These are phyloP conservation scores for Pyrgus malvae DNA, from an alignment of 2,888 invertebrate genomes.

Conservation along the genomic window DNA sequence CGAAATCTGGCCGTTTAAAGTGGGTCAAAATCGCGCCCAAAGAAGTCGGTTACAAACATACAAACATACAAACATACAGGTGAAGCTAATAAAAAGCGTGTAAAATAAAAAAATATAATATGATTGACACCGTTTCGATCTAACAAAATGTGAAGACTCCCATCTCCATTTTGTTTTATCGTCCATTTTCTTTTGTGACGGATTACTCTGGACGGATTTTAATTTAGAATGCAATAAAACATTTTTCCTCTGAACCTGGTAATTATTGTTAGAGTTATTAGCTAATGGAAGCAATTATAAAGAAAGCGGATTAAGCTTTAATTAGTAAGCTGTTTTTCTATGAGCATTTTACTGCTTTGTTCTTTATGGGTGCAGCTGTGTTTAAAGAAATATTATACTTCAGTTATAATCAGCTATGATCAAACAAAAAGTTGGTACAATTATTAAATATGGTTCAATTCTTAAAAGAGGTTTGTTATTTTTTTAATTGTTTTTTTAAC, in stretches of 20 bases:
- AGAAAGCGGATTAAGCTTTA: slow-evolving; percentile 66
- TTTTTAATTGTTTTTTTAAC: no score
- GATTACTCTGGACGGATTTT: slow-evolving; percentile 60
- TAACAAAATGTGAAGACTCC: not conserved
- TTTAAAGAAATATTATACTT: no score
- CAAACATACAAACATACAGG: no score
- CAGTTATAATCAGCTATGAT: no score
- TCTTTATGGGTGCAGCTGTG: slow-evolving; percentile 5
- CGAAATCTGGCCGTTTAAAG: no score
- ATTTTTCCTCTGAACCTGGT: slow-evolving; percentile 57
- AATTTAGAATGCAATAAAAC: slow-evolving; percentile 67
- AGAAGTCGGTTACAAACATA: no score
- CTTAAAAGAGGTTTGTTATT: no score
- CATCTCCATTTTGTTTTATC: slow-evolving; percentile 6
- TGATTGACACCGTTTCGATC: not conserved
- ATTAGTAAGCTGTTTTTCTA: slow-evolving; percentile 60
- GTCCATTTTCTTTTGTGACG: slow-evolving; percentile 67
- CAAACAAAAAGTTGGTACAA: no score
- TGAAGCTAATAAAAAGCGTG: no score
- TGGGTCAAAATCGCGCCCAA: no score
- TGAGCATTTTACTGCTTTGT: slow-evolving; percentile 38
- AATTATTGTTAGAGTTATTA: slow-evolving; percentile 70
- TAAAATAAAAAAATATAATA: no score
- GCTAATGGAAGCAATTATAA: slow-evolving; percentile 70
- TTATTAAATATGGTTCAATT: no score